phyloP scores from a whole-genome alignment of 2,797 vertebrate genomes.

The Myotis findleyi region DNA sequence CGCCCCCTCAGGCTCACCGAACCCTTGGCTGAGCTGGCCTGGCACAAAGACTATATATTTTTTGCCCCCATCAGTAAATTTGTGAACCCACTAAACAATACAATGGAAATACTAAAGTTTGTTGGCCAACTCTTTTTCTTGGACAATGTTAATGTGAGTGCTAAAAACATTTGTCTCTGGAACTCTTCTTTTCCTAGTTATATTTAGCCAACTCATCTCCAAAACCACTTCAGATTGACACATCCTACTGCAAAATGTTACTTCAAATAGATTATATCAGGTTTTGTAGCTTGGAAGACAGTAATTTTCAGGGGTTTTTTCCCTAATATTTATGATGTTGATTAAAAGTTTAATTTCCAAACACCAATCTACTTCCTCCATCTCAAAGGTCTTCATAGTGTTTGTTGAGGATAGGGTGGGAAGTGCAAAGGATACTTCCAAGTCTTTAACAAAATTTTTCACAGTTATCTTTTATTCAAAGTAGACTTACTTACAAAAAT shows the following conservation, averaged over 20 bases:
- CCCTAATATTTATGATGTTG: not conserved
- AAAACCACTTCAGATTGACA: not conserved
- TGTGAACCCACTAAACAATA: not conserved
- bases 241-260: not conserved
- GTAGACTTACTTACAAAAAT: not conserved
- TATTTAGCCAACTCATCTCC: not conserved
- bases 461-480: not conserved
- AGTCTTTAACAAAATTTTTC: not conserved
- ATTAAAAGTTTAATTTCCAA: constrained; percentile 8
- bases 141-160: not conserved
- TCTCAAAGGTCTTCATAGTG: not conserved
- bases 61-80: not conserved
- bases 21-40: too few species aligned
- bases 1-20: too few species aligned
- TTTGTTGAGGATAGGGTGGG: not conserved
- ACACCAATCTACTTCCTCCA: not conserved
- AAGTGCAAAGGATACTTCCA: not conserved
- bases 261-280: not conserved
- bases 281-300: not conserved
- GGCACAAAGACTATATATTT: not conserved
- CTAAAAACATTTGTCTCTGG: not conserved
- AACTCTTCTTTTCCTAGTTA: not conserved
- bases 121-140: not conserved
- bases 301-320: not conserved
- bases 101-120: not conserved